A percentile compares a stretch with the other conserved stretches of the same genome.
These are phyloP conservation scores for Leptopilina clavipes DNA, from an alignment of 1,140 invertebrate species.

Conservation along the genomic window DNA sequence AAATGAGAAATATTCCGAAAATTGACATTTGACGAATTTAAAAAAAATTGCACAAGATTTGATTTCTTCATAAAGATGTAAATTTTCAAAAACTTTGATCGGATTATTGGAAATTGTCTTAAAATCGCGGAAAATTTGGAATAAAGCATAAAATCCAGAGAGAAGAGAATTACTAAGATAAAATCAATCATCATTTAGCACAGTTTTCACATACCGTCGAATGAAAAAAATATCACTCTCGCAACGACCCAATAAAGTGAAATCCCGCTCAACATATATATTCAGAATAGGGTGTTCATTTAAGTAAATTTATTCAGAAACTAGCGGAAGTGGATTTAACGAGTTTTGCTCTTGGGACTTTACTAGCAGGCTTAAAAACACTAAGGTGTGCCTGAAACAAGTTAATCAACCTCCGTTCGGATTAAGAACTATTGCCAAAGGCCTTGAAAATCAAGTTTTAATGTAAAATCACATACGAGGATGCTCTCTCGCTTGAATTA, in stretches of 20 bases:
- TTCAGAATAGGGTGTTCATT: conserved; percentile 5
- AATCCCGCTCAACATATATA: neutral
- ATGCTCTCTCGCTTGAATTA: conserved; percentile 5
- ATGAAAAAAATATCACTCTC: neutral
- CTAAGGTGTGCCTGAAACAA: conserved; percentile 27
- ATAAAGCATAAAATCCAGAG: too few relatives aligned
- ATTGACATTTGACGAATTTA: neutral
- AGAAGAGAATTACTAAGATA: too few relatives aligned
- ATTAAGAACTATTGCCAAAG: conserved; percentile 26
- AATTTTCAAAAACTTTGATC: too few relatives aligned
- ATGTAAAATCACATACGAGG: conserved; percentile 16
- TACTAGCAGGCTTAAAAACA: conserved; percentile 19
- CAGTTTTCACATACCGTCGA: neutral
- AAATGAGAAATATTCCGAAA: conserved; percentile 12
- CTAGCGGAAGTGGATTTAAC: conserved; percentile 27
- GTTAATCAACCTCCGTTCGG: conserved; percentile 22
- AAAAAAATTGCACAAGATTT: neutral
- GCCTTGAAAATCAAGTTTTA: conserved; percentile 30
- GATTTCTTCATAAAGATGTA: too few relatives aligned
- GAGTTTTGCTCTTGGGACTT: neutral
- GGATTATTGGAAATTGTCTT: too few relatives aligned
- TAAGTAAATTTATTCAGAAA: conserved; percentile 19
- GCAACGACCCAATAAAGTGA: conserved; percentile 1
- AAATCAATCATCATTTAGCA: neutral
- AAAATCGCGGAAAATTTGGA: too few relatives aligned